A percentile compares a stretch with the other conserved stretches of the same genome.
Evolutionary conservation across 2,113 vertebrate genomes (phyloP).

Genomic region (Naja naja): DNA sequence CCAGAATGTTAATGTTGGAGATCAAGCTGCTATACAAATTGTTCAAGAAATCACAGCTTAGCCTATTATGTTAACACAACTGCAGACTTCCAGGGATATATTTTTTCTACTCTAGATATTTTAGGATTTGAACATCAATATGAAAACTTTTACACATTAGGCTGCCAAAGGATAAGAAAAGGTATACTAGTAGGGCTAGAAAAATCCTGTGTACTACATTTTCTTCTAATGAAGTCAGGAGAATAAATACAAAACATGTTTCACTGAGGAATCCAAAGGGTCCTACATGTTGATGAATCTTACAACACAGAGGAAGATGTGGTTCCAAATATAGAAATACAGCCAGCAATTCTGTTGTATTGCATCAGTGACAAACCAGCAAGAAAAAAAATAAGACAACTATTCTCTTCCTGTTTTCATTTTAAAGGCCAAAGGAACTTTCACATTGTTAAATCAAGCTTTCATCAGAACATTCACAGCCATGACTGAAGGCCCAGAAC

Average conservation of each 20-base stretch:
- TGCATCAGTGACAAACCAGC: slow-evolving; percentile 60
- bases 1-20: not conserved
- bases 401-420: slow-evolving; percentile 65
- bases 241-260: not conserved
- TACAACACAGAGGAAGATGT: slow-evolving; percentile 46
- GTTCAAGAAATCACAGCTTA: not conserved
- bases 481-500: not conserved
- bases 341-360: slow-evolving; percentile 39
- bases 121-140: not conserved
- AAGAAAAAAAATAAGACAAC: slow-evolving; percentile 44
- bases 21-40: not conserved
- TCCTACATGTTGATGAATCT: not conserved
- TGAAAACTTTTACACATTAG: not conserved
- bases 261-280: not conserved
- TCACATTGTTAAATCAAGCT: slow-evolving; percentile 8
- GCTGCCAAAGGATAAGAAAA: not conserved
- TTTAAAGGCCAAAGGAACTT: slow-evolving; percentile 46
- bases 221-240: not conserved
- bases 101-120: not conserved
- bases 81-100: not conserved
- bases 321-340: slow-evolving; percentile 18
- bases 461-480: slow-evolving; percentile 28
- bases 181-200: not conserved
- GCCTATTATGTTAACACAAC: not conserved
- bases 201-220: not conserved